Evolutionary conservation across 2,113 vertebrate species (phyloP), one percentile per base, ranked within the genome.

Genomic region (Aegotheles bennettii): DNA sequence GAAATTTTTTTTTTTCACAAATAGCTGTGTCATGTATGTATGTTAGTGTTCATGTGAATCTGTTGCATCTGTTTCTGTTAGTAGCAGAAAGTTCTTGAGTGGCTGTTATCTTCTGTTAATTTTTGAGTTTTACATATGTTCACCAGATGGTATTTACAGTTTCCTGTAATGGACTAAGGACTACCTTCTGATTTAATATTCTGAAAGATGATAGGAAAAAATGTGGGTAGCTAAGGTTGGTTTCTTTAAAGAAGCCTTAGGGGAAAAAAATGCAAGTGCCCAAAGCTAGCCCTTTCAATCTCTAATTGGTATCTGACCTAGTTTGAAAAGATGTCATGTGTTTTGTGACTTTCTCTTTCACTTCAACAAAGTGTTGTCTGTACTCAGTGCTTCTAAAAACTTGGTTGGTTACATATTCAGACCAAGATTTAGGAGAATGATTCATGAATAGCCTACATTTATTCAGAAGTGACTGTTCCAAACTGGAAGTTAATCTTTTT

Each of bases 301-400:
- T 45, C n/a, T 92, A 80, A 77, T 88, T 85, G 35, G 36, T 86
- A 54, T 87, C 63, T 95, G 91, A 93, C 70, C 89, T 94, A 76
- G 47, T 91, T 87, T 87, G 87, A 61, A 82, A 78, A 75, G 26
- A 73, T 76, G 59, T 87, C 80, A 75, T 51, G 84, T 0, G 1
- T 89, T 91, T 82, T 91, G 45, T 68, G 81, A 84, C 61, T 68
- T 94, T 70, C 25, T 43, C 21, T 77, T 75, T 92, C 79, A 68
- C 73, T 95, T 95, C 54, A 93, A 85, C 51, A 26, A 87, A 70
- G 51, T 89, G 43, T 48, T 92, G 23, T 84, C 84, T 89, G 36
- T 87, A 74, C 18, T 56, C 43, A 20, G 42, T 68, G 45, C 35
- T 87, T 91, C 61, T 84, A 29, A 94, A 94, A 87, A 60, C 94